Base-by-base conservation (phyloP, 1,140 invertebrate genomes). In the Drosophila ananassae region DNA sequence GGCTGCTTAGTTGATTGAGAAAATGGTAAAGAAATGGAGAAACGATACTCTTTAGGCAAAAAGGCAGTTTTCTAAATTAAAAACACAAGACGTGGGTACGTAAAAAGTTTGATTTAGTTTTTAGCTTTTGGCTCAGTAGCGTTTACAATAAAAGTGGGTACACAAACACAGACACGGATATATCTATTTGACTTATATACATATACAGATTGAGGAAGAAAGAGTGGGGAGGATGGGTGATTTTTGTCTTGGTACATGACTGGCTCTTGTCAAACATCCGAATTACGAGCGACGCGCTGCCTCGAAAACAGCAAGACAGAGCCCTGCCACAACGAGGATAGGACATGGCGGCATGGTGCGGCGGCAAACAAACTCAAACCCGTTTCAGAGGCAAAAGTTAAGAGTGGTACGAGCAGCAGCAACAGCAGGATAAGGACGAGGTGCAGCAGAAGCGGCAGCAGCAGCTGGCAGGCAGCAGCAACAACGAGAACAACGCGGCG, bases 351-450 rank as follows among this genome's bases (percentile, higher is more conserved):
- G 47, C 39, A 60, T 25, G 22, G 60, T 25, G 48, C 51, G 56
- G 48, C 51, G 56, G 39, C 55, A 46, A 59, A 51, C 69, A 75
- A 54, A 63, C 44, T 73, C 57, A 85, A 84, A 85, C 82, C 84
- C 58, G 82, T 85, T 85, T 87, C 58, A 72, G 60, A 78, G 82
- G 74, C 82, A 79, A 87, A 75, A 84, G 81, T 84, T 85, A 66
- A 62, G 60, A 84, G 76, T 79, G 64, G 51, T 32, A 69, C 13
- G 34, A 46, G 37, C 17, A 24, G 24, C 10, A 57, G 30, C 7
- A 13, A 24, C 2, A 41, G 24, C 22, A 59, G 61, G 9, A 28
- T 10, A 10, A 55, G 22, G 17, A 41, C n/a, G 12, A 55, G 37
- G 34, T 22, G 44, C 41, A 28, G 30, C n/a, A 64, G 46, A 30